phyloP scores from a whole-genome alignment of 2,797 vertebrate species.

The Alosa sapidissima region DNA sequence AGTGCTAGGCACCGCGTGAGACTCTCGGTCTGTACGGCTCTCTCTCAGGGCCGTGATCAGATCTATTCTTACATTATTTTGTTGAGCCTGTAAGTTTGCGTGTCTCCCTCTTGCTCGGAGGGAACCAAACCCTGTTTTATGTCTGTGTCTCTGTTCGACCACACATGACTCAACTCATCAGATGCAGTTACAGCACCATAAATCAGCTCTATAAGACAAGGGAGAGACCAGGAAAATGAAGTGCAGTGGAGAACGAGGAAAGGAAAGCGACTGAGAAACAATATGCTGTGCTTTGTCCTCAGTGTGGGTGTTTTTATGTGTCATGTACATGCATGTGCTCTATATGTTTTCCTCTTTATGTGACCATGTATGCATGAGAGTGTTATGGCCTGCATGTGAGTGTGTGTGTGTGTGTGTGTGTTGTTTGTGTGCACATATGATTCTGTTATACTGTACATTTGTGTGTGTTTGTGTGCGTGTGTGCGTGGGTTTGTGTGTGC shows the following conservation, averaged over 20 bases:
- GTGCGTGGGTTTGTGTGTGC: neutral
- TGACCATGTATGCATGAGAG: neutral
- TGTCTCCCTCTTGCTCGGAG: neutral
- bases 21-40: neutral
- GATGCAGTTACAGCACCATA: neutral
- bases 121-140: neutral
- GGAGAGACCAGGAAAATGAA: neutral
- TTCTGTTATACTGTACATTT: neutral
- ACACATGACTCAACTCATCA: slow-evolving; percentile 5
- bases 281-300: neutral
- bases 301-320: neutral
- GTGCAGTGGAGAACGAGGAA: neutral
- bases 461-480: neutral
- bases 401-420: neutral
- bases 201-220: neutral
- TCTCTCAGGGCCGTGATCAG: neutral
- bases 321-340: neutral
- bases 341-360: neutral
- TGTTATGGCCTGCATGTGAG: neutral
- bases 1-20: neutral
- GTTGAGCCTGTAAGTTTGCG: neutral
- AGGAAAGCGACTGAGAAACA: neutral
- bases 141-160: neutral
- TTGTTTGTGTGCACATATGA: neutral
- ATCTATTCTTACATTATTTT: neutral